Conservation (phyloP, 2,888 invertebrate species). For the Tinea trinotella region DNA sequence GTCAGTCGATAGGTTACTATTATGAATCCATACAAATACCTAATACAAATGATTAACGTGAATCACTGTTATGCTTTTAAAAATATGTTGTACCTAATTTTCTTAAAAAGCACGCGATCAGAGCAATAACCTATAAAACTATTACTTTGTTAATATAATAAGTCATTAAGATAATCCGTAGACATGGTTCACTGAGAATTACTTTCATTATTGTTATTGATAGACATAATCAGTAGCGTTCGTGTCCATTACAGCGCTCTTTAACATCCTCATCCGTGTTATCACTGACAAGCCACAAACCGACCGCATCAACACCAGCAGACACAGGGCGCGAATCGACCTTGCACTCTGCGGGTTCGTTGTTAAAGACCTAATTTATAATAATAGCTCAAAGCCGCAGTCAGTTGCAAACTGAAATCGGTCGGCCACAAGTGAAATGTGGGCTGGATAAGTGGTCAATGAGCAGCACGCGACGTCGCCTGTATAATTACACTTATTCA, state of each 20-base stretch:
- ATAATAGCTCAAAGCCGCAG: constrained; percentile 26
- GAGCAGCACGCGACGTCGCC: constrained; percentile 44
- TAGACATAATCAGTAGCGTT: constrained; percentile 11
- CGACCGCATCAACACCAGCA: constrained; percentile 21
- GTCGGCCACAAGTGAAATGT: constrained; percentile 49
- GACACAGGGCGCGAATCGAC: constrained; percentile 27
- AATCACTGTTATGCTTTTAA: too few relatives aligned
- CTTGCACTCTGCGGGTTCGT: constrained; percentile 38
- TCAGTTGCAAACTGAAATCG: constrained; percentile 38
- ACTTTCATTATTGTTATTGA: constrained; percentile 18
- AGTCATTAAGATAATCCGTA: constrained; percentile 11
- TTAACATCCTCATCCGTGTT: constrained; percentile 34
- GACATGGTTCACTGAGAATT: constrained; percentile 12
- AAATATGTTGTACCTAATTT: too few relatives aligned
- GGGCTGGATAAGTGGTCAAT: constrained; percentile 38
- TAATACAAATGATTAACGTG: too few relatives aligned
- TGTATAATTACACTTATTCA: constrained; percentile 43
- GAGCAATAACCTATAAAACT: constrained; percentile 9
- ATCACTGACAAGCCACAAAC: constrained; percentile 30
- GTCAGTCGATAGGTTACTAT: too few relatives aligned
- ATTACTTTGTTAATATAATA: background rate
- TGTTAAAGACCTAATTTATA: constrained; percentile 35
- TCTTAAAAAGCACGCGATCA: background rate
- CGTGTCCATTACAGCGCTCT: constrained; percentile 26
- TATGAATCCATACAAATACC: too few relatives aligned